A percentile compares a stretch with the other conserved stretches of the same genome.
Conservation (phyloP, 2,888 invertebrate genomes). For the Chymomyza caudatula region DNA sequence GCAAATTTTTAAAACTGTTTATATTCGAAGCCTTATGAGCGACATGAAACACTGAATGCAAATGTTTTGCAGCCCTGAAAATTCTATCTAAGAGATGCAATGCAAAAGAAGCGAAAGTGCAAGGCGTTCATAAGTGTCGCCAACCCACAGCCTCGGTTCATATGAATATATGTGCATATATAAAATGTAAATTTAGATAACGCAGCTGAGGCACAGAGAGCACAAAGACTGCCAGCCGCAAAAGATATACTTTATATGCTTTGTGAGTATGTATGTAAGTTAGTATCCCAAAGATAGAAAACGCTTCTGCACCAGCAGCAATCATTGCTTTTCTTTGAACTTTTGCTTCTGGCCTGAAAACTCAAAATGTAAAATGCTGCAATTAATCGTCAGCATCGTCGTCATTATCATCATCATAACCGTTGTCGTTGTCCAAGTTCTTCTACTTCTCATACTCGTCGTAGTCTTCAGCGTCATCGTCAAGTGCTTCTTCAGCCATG, state of each 20-base stretch:
- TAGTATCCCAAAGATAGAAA: slow-evolving; percentile 54
- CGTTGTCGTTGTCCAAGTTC: slow-evolving; percentile 38
- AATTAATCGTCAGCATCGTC: slow-evolving; percentile 48
- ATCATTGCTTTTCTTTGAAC: slow-evolving; percentile 61
- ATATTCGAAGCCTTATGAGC: no score
- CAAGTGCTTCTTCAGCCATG: slow-evolving; percentile 22
- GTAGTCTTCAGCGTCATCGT: background rate
- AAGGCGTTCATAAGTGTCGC: slow-evolving; percentile 18
- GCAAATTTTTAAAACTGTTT: no score
- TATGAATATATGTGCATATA: slow-evolving; percentile 7
- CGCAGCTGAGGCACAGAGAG: slow-evolving; percentile 20
- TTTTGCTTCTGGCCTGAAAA: slow-evolving; percentile 19
- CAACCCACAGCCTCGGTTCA: slow-evolving; percentile 5
- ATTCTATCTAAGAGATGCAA: background rate
- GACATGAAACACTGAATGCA: background rate
- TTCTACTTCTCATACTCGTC: background rate
- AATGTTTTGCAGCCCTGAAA: background rate
- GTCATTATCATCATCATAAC: slow-evolving; percentile 25
- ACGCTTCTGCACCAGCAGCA: slow-evolving; percentile 16
- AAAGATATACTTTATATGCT: slow-evolving; percentile 36
- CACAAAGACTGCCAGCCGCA: slow-evolving; percentile 35
- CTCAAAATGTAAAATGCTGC: slow-evolving; percentile 62
- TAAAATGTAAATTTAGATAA: slow-evolving; percentile 57
- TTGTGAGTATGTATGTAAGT: background rate
- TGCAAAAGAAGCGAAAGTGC: slow-evolving; percentile 12